Evolutionary conservation across 1,140 invertebrate genomes (phyloP).

Genomic region (Zaprionus kolodkinae): DNA sequence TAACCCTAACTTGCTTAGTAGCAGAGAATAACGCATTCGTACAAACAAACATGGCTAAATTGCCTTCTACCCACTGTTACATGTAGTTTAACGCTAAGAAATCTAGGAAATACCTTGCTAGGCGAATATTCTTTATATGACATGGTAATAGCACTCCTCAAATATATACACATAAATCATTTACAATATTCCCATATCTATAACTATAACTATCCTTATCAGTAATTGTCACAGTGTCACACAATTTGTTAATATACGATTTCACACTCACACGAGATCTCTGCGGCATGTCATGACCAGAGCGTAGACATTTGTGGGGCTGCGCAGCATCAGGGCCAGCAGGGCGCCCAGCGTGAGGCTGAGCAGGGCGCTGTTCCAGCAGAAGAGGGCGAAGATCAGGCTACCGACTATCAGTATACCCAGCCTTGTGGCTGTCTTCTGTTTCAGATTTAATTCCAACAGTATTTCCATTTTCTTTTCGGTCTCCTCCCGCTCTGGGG

Average conservation of each 20-base stretch:
- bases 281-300: constrained; percentile 56
- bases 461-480: constrained; percentile 68
- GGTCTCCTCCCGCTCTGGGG: constrained; percentile 35
- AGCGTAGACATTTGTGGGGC: constrained; percentile 62
- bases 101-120: no score
- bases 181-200: not conserved
- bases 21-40: no score
- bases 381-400: constrained; percentile 50
- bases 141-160: not conserved
- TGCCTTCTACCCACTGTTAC: no score
- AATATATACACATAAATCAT: not conserved
- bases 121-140: not conserved
- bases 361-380: constrained; percentile 55
- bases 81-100: no score
- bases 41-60: no score
- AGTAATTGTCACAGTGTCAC: not conserved
- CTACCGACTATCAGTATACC: constrained; percentile 53
- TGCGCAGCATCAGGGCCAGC: constrained; percentile 61
- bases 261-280: constrained; percentile 71
- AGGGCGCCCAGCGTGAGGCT: constrained; percentile 62
- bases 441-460: constrained; percentile 75
- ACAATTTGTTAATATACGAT: no score
- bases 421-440: constrained; percentile 65
- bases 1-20: not conserved
- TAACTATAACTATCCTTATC: not conserved